These are phyloP conservation scores for Neosilurus hyrtlii DNA, from an alignment of 2,797 vertebrate genomes.

Conservation along the genomic window DNA sequence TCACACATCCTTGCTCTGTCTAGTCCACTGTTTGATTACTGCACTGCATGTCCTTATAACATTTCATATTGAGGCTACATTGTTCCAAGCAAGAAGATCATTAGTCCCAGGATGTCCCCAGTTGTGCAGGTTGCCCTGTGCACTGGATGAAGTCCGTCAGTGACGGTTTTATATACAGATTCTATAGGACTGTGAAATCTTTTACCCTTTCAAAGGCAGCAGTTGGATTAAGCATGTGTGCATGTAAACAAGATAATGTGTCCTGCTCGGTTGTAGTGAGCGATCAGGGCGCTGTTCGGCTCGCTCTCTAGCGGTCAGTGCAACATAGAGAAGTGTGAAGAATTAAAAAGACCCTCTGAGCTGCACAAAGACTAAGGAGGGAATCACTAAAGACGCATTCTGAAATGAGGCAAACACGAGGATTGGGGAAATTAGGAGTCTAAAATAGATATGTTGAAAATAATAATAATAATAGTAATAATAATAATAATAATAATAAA, in stretches of 20 bases:
- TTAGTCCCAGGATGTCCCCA: neutral
- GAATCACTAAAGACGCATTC: neutral
- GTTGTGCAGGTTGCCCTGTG: neutral
- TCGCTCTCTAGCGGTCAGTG: conserved; percentile 73
- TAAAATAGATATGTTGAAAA: neutral
- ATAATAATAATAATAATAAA: neutral
- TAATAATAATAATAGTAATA: neutral
- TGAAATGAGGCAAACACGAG: neutral
- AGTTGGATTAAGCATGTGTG: neutral
- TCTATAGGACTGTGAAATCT: neutral
- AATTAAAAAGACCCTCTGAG: neutral
- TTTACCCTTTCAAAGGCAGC: neutral
- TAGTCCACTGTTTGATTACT: neutral
- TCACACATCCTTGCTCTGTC: neutral
- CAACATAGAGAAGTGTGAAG: neutral
- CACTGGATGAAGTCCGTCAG: neutral
- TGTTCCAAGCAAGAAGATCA: no score
- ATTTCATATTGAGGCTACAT: no score
- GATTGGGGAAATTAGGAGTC: neutral
- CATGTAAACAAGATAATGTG: neutral
- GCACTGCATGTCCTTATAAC: neutral
- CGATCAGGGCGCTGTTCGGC: conserved; percentile 50
- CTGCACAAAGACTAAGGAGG: neutral
- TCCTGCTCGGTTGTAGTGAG: neutral
- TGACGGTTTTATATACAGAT: neutral